Evolutionary conservation across 2,888 invertebrate species (phyloP).

Genomic region (Noctua comes): DNA sequence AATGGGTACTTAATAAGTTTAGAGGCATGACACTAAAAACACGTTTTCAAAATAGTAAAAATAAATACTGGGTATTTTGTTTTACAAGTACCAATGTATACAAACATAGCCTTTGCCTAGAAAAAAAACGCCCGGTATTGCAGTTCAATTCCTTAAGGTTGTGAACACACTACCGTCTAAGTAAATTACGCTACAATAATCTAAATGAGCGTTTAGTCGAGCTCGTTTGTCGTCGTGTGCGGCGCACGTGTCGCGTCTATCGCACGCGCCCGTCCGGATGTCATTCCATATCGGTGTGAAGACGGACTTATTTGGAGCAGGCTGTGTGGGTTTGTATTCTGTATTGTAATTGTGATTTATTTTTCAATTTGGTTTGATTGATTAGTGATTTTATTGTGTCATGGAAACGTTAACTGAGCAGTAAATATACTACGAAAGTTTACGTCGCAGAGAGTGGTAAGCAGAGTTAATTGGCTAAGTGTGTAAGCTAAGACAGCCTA

Average conservation of each 20-base stretch:
- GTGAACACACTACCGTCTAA: conserved; percentile 75
- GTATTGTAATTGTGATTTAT: conserved; percentile 38
- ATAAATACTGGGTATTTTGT: not conserved
- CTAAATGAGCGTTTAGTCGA: conserved; percentile 81
- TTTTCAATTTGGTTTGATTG: conserved; percentile 24
- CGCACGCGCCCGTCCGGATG: conserved; percentile 75
- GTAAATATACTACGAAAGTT: not conserved
- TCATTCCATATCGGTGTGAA: conserved; percentile 72
- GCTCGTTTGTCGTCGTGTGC: conserved; percentile 84
- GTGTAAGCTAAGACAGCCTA: not conserved
- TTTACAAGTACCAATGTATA: not conserved
- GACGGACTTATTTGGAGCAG: conserved; percentile 66
- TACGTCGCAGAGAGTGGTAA: not conserved
- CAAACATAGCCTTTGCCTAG: not conserved
- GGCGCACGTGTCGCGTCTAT: conserved; percentile 76
- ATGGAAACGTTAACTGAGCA: not conserved
- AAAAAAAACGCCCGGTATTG: conserved; percentile 41
- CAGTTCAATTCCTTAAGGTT: conserved; percentile 69
- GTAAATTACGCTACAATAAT: conserved; percentile 84
- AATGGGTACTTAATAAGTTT: conserved; percentile 53
- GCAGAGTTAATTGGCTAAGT: not conserved
- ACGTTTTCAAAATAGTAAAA: not conserved
- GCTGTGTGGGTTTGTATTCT: conserved; percentile 49
- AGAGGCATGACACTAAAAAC: conserved; percentile 26
- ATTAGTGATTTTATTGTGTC: not conserved